Base-by-base conservation (phyloP, 2,888 invertebrate genomes). In the Macrophya alboannulata region DNA sequence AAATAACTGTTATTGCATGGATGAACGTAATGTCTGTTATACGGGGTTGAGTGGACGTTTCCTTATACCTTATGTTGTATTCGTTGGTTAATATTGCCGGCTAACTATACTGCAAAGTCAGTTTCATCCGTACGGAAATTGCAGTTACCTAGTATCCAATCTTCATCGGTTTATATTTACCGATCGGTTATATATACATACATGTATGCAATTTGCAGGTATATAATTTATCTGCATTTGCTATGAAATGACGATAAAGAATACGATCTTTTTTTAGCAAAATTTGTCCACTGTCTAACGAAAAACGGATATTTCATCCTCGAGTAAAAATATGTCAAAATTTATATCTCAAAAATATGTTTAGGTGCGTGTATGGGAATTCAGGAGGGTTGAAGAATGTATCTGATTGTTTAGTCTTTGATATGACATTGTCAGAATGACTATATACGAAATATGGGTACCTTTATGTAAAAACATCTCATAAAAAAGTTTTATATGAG, bases 1-100 rank as follows among this genome's bases (percentile, higher is more conserved):
- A 45, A 45, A 74, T 74, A 74, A 74, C 72, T 74, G 72, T 21
- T 74, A 74, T 74, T 74, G 43, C 45, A 74, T 45, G 72, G 72
- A 45, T 2, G 43, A 21, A 74, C 21, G n/a, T 74, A 45, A 74
- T 74, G n/a, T n/a, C n/a, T 43, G 21, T 12, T 25, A 21, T 68
- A n/a, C n/a, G n/a, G 72, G 31, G 45, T 45, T 21, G 72, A 45
- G 12, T 15, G 21, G n/a, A 74, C 45, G 72, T 45, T 74, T n/a
- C 45, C 25, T 62, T 25, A 62, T 62, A 25, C 72, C 45, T 17
- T 71, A 71, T 71, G 37, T 68, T 74, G 37, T 43, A 45, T 45
- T 21, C 45, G n/a, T 74, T 74, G 45, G 43, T 10, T 43, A 45
- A 45, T 25, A 45, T 74, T 74, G n/a, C 72, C 45, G n/a, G 6